Evolutionary conservation across 53 echinoderm and acorn worm species (phyloP), one percentile per base, ranked within the genome.

Genomic region (Arbacia lixula): DNA sequence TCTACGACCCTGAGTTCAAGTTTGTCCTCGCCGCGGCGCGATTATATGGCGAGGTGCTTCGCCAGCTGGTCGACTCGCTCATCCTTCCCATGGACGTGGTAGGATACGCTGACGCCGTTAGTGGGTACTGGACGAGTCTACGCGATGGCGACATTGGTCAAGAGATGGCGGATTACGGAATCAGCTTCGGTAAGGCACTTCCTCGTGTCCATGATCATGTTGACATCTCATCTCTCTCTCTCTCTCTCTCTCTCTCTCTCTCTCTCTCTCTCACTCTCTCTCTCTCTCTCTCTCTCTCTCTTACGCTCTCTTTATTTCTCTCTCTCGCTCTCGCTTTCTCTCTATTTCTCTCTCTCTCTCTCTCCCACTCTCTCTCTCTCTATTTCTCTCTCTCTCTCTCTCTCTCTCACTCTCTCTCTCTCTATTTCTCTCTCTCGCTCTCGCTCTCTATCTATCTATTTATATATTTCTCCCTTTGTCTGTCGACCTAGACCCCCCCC

Each of bases 1-100:
- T 58, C 69, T 93, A 91, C 53, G 93, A 93, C 53, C 86, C 93
- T 12, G 91, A 81, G 0, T 97, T 97, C 84, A 68, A 32, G 24
- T 94, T 88, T 81, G 92, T 94, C 34, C 88, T 88, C 29, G 87
- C 93, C 5, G 85, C 89, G 11, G 66, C 86, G 2, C 90, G 84
- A 21, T 52, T 92, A 0, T 66, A 86, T 36, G 91, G 64, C 2
- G 97, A 97, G 83, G 2, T 97, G 16, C 56, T 89, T 19, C 82
- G 97, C 19, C 63, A 84, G 32, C 66, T 97, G 22, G 86, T 91
- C 2, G 97, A 97, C 53, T 89, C 90, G 1, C 55, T 88, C 24
- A 24, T 93, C 33, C 85, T 97, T 16, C 97, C 97, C 0, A 75
- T 97, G 68, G 77, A 86, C 35, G 85, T 87, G 16, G 78, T 69